Base-by-base conservation (phyloP, 1,140 invertebrate genomes). In the Mizuhopecten yessoensis region DNA sequence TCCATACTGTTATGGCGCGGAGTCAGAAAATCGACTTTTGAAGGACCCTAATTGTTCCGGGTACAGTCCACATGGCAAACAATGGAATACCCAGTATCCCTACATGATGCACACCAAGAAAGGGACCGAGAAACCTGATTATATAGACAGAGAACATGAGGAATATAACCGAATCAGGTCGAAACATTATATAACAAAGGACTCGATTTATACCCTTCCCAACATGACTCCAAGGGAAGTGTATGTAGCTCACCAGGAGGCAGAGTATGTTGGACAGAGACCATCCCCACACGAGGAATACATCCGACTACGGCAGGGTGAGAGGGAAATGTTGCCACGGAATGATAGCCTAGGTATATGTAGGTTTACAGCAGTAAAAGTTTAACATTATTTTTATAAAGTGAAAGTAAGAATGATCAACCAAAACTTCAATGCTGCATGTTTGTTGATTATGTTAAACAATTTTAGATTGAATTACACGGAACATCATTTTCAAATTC, bases 181-280 rank as follows among this genome's bases (percentile, higher is more conserved):
- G 5, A 75, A 75, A 75, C 57, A 75, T n/a, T 75, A 75, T n/a
- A n/a, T 75, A 1, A 75, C 57, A n/a, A 75, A 75, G 57, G 57
- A 75, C 57, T 75, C 57, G 0, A 75, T 75, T 0, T 75, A 75
- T 75, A 75, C 15, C n/a, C 23, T 75, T 7, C 57, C 57, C 9
- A 75, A 75, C n/a, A 75, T 75, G 57, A 75, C 57, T 75, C 57
- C 57, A 0, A 75, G 57, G n/a, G 57, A 75, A n/a, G 57, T 75
- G 2, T 75, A 29, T 29, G 57, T 75, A 1, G n/a, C 57, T n/a
- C 57, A 75, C n/a, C 57, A 75, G n/a, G 57, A 11, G 11, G 23
- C 23, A 75, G 57, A 75, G 57, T 75, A 17, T 17, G 17, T 75
- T 1, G 57, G 57, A 29, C 57, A 75, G 57, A 75, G 15, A 17